Evolutionary conservation across 1,140 invertebrate genomes (phyloP).

Genomic region (Brachionus calyciflorus): DNA sequence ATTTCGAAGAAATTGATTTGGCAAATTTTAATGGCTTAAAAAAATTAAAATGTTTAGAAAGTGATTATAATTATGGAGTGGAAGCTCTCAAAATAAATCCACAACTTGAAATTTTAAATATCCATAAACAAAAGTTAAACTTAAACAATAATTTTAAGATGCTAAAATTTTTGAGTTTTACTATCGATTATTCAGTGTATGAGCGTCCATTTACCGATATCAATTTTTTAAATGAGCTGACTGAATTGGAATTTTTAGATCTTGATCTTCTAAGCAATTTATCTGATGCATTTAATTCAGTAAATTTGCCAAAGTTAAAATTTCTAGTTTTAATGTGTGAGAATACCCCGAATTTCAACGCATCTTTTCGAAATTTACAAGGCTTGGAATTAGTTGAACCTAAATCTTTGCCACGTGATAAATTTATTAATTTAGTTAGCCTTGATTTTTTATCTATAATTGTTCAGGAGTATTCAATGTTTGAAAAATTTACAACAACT

Average conservation of each 20-base stretch:
- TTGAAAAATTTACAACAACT: not conserved
- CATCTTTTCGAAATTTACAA: not conserved
- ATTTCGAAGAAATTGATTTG: not conserved
- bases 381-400: slow-evolving; percentile 11
- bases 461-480: not conserved
- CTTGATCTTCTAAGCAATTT: not conserved
- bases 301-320: not conserved
- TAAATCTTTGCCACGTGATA: not conserved
- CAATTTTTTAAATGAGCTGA: not conserved
- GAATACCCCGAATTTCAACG: not conserved
- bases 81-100: not conserved
- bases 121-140: not conserved
- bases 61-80: not conserved
- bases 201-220: too few relatives aligned
- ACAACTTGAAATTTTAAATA: not conserved
- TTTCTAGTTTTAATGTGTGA: not conserved
- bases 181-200: not conserved
- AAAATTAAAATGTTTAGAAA: slow-evolving; percentile 5
- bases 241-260: not conserved
- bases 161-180: not conserved
- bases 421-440: not conserved
- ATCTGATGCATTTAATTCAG: not conserved
- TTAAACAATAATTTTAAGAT: not conserved
- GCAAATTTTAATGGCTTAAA: not conserved
- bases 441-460: slow-evolving; percentile 6